Percentiles rank a stretch among this genome's conserved stretches.
Evolutionary conservation across 2,888 invertebrate species (phyloP).

Genomic region (Andrena camellia): DNA sequence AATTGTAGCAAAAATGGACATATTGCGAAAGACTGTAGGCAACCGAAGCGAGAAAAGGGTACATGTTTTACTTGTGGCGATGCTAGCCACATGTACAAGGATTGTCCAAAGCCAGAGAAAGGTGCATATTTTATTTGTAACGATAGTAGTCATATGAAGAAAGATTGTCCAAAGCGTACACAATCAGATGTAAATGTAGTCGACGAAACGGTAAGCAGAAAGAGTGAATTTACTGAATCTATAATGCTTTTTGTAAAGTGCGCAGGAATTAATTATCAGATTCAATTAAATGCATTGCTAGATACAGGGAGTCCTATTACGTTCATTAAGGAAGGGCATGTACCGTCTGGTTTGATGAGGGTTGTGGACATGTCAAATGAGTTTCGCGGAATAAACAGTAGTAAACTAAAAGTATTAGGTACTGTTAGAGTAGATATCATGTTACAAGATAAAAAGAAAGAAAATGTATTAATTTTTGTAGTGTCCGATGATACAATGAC

Average conservation of each 20-base stretch:
- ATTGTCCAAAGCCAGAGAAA: not conserved
- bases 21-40: not conserved
- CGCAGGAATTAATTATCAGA: too few species aligned
- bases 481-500: not conserved
- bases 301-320: too few species aligned
- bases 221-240: not conserved
- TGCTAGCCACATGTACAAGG: not conserved
- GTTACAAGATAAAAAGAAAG: too few species aligned
- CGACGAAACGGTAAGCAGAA: not conserved
- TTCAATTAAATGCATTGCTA: too few species aligned
- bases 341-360: too few species aligned
- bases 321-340: too few species aligned
- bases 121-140: not conserved
- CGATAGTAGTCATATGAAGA: not conserved
- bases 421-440: too few species aligned
- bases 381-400: too few species aligned
- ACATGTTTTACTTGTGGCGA: not conserved
- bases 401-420: too few species aligned
- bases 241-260: too few species aligned
- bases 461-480: not conserved
- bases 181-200: not conserved
- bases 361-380: too few species aligned
- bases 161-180: not conserved
- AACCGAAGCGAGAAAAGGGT: not conserved
- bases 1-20: not conserved